A percentile compares a stretch with the other conserved stretches of the same genome.
These are phyloP conservation scores for Metopolophium dirhodum DNA, from an alignment of 1,140 invertebrate genomes.

Conservation along the genomic window DNA sequence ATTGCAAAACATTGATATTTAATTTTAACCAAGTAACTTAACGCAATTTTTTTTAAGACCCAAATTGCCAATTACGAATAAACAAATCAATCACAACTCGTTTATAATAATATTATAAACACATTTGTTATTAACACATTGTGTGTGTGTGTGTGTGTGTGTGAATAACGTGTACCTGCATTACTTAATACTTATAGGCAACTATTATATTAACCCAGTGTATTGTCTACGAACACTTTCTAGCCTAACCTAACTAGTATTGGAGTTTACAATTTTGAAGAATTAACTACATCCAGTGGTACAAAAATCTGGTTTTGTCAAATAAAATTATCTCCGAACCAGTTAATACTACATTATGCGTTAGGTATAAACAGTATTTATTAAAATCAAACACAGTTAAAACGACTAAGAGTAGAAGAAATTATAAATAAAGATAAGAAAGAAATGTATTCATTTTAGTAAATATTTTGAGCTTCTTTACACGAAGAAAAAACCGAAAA, in stretches of 20 bases:
- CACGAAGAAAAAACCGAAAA: conserved; percentile 39
- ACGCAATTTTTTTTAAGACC: neutral
- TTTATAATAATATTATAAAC: neutral
- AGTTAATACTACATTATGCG: neutral
- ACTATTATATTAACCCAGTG: neutral
- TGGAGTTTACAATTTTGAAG: neutral
- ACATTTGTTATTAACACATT: neutral
- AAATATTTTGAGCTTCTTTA: conserved; percentile 29
- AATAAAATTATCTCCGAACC: neutral
- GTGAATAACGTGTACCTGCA: too few relatives aligned
- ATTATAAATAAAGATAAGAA: conserved; percentile 26
- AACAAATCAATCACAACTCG: neutral
- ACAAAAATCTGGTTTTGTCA: neutral
- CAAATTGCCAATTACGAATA: neutral
- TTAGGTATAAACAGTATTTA: neutral
- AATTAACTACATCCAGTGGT: neutral
- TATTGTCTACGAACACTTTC: neutral
- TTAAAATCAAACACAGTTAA: neutral
- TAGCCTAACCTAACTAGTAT: conserved; percentile 26
- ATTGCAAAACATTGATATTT: neutral
- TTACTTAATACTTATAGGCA: neutral
- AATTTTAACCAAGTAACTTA: neutral
- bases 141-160: too few relatives aligned
- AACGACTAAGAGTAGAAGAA: neutral
- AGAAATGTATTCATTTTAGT: conserved; percentile 38